Evolutionary conservation across 2,113 vertebrate species (phyloP).

Genomic region (Carassius auratus): DNA sequence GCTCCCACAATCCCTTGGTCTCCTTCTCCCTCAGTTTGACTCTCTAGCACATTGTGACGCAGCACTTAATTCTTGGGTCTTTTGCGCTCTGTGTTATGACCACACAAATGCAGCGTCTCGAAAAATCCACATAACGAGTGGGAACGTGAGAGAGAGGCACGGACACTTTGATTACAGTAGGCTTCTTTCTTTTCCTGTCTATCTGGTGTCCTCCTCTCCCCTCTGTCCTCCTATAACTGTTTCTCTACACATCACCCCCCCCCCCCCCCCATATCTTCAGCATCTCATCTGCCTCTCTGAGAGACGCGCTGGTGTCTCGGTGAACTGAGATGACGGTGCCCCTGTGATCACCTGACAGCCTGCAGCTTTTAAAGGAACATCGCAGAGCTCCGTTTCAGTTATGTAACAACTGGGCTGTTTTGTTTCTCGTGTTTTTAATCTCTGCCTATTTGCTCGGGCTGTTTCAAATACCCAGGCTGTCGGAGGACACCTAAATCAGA

Average conservation of each 20-base stretch:
- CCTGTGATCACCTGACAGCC: constrained; percentile 77
- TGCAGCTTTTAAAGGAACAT: constrained; percentile 80
- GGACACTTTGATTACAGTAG: constrained; percentile 61
- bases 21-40: constrained; percentile 66
- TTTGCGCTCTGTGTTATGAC: constrained; percentile 78
- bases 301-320: constrained; percentile 64
- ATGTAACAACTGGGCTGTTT: constrained; percentile 61
- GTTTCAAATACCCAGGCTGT: constrained; percentile 41
- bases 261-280: constrained; percentile 34
- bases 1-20: constrained; percentile 69
- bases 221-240: constrained; percentile 63
- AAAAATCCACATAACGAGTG: constrained; percentile 48
- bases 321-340: constrained; percentile 70
- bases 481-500: constrained; percentile 26
- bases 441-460: background rate
- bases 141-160: constrained; percentile 4
- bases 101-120: constrained; percentile 82
- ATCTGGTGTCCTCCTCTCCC: constrained; percentile 55
- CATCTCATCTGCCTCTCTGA: constrained; percentile 56
- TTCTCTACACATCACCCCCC: background rate
- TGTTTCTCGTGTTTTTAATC: constrained; percentile 51
- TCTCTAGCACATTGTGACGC: constrained; percentile 87
- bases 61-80: constrained; percentile 98
- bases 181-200: constrained; percentile 47
- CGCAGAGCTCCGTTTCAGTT: constrained; percentile 63